Base-by-base conservation (phyloP, 2,888 invertebrate genomes). In the Biston betularia region DNA sequence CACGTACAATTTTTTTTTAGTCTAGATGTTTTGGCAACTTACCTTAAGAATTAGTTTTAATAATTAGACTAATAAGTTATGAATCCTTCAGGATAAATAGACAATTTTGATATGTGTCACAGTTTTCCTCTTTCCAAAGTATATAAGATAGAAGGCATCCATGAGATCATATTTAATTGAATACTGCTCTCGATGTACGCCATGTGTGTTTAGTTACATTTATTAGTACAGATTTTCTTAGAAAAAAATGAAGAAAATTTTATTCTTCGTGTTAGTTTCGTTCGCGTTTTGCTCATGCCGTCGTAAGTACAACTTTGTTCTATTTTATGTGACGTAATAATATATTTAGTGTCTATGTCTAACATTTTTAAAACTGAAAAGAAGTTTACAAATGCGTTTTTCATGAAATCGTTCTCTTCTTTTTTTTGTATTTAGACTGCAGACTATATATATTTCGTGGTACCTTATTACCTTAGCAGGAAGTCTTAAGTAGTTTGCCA, bases 221-320 rank as follows among this genome's bases (percentile, higher is more conserved):
- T n/a, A 56, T 8, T 24, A 24, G 40, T 11, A 7, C 9, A 53
- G 0, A 35, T 34, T 34, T 57, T 15, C 24, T 42, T 15, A 7
- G 11, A n/a, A 7, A 9, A 58, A 24, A 58, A 58, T 58, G 58
- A 58, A 48, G 35, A n/a, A 58, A n/a, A 6, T 58, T 10, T 33
- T 49, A 33, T 40, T 50, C 49, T 49, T 6, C n/a, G 9, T 49
- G 2, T 49, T 50, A 7, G 40, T 58, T 40, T 40, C 58, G 38
- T 9, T 50, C 14, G 33, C 49, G 6, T 12, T 42, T 49, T 58
- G 58, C 42, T 11, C 33, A n/a, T 49, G 58, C 49, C 48, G 38
- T 11, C 48, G 58, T 58, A 48, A 58, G 58, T 58, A 49, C 6
- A 24, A 42, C 34, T 50, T 50, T 12, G 24, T 33, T 15, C 9